Evolutionary conservation across 2,797 vertebrate species (phyloP).

Genomic region (Oreochromis grahami): DNA sequence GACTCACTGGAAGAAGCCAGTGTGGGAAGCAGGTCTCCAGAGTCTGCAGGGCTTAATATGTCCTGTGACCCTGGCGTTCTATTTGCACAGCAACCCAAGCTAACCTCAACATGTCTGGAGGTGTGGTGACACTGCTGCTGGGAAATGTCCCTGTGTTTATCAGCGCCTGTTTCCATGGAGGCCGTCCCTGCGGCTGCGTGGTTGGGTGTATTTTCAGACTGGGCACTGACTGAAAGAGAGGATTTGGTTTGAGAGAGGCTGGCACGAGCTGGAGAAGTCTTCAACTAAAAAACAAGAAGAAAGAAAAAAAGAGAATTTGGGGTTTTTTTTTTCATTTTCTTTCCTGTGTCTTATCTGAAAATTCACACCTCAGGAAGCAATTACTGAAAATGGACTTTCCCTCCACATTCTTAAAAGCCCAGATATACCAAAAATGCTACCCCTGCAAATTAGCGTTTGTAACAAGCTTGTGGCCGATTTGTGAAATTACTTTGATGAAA

Average conservation of each 20-base stretch:
- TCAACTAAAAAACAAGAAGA: constrained; percentile 27
- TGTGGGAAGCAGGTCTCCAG: constrained; percentile 61
- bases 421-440: not conserved
- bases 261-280: constrained; percentile 14
- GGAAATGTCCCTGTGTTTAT: constrained; percentile 62
- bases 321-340: not conserved
- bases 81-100: constrained; percentile 59
- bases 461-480: not conserved
- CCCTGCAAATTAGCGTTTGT: not conserved
- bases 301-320: constrained; percentile 28
- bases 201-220: constrained; percentile 52
- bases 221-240: constrained; percentile 10
- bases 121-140: constrained; percentile 34
- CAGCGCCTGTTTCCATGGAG: constrained; percentile 62
- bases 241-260: constrained; percentile 12
- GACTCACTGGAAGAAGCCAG: constrained; percentile 76
- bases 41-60: constrained; percentile 51
- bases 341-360: not conserved
- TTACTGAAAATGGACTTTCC: not conserved
- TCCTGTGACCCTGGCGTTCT: constrained; percentile 36
- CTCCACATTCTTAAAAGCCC: not conserved
- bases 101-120: constrained; percentile 51
- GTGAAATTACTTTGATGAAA: not conserved
- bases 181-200: constrained; percentile 4
- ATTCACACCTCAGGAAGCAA: not conserved